phyloP scores from a whole-genome alignment of 2,888 invertebrate species.

The Noctua pronuba region DNA sequence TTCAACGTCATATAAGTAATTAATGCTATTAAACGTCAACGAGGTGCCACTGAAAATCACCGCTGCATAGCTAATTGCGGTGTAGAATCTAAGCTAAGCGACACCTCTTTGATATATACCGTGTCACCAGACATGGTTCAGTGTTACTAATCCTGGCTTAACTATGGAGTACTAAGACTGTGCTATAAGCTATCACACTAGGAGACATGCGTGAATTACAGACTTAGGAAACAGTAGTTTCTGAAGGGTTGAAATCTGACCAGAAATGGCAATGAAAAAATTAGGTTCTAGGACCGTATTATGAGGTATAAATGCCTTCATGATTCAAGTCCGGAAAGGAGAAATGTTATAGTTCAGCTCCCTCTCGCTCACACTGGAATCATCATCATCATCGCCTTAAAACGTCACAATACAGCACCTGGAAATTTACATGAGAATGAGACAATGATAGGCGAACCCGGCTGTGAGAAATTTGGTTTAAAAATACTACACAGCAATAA shows the following conservation, averaged over 20 bases:
- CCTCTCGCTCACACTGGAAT: neutral
- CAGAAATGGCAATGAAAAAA: neutral
- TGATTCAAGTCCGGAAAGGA: neutral
- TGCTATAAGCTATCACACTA: neutral
- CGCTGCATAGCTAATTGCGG: constrained; percentile 41
- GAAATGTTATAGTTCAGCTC: neutral
- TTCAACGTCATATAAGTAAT: constrained; percentile 41
- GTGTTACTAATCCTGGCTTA: constrained; percentile 11
- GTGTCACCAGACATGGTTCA: neutral
- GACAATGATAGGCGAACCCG: neutral
- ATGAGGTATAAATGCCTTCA: neutral
- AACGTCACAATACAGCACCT: too few species aligned
- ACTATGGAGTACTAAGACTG: neutral
- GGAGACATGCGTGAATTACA: neutral
- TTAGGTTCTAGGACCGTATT: neutral
- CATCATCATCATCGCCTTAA: neutral
- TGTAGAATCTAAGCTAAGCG: constrained; percentile 23
- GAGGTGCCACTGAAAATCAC: constrained; percentile 37
- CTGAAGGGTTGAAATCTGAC: neutral
- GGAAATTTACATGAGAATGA: too few species aligned
- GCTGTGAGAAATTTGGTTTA: neutral
- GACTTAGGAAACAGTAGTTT: neutral
- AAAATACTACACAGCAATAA: neutral
- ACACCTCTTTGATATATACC: constrained; percentile 34
- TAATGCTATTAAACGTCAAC: constrained; percentile 50